A percentile compares a stretch with the other conserved stretches of the same genome.
Evolutionary conservation across 64 coral and sea anemone species (phyloP).

Genomic region (Catalaphyllia jardinei): DNA sequence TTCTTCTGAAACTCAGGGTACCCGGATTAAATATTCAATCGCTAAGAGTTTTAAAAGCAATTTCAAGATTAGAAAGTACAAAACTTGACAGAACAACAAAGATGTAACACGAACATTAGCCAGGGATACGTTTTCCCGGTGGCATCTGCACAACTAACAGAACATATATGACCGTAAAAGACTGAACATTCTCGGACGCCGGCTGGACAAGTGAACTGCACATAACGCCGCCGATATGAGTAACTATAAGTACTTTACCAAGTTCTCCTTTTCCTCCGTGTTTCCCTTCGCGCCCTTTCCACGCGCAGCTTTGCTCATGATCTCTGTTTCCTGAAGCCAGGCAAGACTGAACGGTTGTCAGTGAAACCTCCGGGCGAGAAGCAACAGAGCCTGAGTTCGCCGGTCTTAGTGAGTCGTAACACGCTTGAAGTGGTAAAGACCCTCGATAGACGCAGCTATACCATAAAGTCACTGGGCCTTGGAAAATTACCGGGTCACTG

Average conservation of each 20-base stretch:
- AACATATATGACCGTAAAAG: no score
- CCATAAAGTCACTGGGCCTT: not conserved
- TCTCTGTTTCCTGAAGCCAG: not conserved
- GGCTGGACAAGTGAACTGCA: no score
- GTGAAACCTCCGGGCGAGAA: not conserved
- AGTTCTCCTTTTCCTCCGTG: constrained; percentile 26
- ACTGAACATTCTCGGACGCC: no score
- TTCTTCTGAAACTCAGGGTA: no score
- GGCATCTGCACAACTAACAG: no score
- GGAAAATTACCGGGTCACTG: constrained; percentile 22
- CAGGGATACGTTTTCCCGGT: no score
- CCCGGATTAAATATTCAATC: no score
- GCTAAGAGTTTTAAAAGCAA: no score
- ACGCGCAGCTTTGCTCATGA: constrained; percentile 23
- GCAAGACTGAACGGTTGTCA: not conserved
- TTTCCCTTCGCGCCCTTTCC: not conserved
- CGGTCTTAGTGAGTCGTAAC: not conserved
- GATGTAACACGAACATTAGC: no score
- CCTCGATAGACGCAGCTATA: constrained; percentile 1
- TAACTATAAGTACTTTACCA: constrained; percentile 22
- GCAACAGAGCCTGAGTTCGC: not conserved
- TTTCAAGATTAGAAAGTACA: no score
- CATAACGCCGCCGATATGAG: no score
- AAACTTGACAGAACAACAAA: no score
- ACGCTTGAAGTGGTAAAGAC: not conserved